Percentiles rank a stretch among this genome's conserved stretches.
Conservation (phyloP, 2,797 vertebrate genomes). For the Centroberyx gerrardi region DNA sequence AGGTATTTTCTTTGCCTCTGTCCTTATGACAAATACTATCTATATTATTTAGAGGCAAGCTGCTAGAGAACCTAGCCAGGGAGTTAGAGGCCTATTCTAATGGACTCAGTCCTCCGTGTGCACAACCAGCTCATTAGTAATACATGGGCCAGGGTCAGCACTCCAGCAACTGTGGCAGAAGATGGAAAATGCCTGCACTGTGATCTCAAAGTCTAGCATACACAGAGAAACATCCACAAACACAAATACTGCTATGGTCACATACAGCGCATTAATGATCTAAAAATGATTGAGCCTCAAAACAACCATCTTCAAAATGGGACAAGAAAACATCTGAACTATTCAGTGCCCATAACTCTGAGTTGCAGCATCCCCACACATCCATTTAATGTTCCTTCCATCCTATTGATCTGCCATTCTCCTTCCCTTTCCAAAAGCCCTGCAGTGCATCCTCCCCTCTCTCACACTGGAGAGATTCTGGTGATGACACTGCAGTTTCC, state of each 20-base stretch:
- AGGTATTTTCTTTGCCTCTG: slow-evolving; percentile 46
- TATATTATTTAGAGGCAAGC: slow-evolving; percentile 74
- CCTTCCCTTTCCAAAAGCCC: slow-evolving; percentile 23
- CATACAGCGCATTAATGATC: slow-evolving; percentile 5
- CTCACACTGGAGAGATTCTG: slow-evolving; percentile 3
- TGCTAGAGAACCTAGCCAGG: slow-evolving; percentile 35
- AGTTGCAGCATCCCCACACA: slow-evolving; percentile 30
- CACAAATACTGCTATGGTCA: not conserved
- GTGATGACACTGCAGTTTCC: slow-evolving; percentile 68
- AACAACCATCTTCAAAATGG: not conserved
- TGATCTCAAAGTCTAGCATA: not conserved
- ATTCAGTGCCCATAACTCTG: not conserved
- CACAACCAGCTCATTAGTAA: slow-evolving; percentile 67
- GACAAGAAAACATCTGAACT: slow-evolving; percentile 4
- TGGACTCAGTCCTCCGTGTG: slow-evolving; percentile 52
- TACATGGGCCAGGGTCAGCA: slow-evolving; percentile 56
- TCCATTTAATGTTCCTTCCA: not conserved
- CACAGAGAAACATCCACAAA: not conserved
- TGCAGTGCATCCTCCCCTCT: not conserved
- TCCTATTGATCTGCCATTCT: slow-evolving; percentile 49
- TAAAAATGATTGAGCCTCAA: slow-evolving; percentile 2
- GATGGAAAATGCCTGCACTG: slow-evolving; percentile 22
- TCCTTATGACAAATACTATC: slow-evolving; percentile 32
- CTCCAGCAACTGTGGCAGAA: slow-evolving; percentile 22
- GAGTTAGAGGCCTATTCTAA: slow-evolving; percentile 59